phyloP scores from a whole-genome alignment of 2,113 vertebrate genomes.

The Asarcornis scutulata region DNA sequence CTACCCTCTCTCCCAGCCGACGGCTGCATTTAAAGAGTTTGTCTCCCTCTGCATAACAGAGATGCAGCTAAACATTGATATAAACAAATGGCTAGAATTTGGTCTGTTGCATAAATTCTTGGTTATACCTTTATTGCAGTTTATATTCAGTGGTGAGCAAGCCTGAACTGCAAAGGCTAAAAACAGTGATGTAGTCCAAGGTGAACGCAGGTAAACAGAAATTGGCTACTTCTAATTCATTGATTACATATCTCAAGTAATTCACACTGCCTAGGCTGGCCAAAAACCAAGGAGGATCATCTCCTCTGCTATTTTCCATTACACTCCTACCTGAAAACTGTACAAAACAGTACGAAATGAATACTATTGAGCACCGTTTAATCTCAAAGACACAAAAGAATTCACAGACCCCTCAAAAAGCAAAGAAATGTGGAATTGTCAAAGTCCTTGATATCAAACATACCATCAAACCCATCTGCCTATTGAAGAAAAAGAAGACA shows the following conservation, averaged over 20 bases:
- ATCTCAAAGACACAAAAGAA: neutral
- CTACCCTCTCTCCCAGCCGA: neutral
- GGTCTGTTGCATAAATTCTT: neutral
- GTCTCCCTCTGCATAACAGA: neutral
- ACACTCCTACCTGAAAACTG: neutral
- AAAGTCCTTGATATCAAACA: neutral
- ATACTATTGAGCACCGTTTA: rapidly evolving
- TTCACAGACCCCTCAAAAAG: neutral
- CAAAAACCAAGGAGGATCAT: neutral
- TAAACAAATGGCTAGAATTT: neutral
- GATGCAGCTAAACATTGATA: neutral
- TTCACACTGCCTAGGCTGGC: too few species aligned
- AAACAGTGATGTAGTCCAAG: neutral
- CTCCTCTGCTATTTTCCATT: neutral
- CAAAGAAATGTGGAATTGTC: neutral
- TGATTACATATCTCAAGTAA: neutral
- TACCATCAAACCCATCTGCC: neutral
- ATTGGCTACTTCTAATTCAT: neutral
- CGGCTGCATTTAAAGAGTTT: neutral
- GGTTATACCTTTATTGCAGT: neutral
- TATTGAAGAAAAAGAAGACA: rapidly evolving
- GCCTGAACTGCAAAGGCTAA: neutral
- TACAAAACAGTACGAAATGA: neutral
- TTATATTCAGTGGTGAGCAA: neutral
- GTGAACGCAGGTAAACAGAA: neutral